phyloP scores from a whole-genome alignment of 2,888 invertebrate genomes.

The Lasioglossum vierecki region DNA sequence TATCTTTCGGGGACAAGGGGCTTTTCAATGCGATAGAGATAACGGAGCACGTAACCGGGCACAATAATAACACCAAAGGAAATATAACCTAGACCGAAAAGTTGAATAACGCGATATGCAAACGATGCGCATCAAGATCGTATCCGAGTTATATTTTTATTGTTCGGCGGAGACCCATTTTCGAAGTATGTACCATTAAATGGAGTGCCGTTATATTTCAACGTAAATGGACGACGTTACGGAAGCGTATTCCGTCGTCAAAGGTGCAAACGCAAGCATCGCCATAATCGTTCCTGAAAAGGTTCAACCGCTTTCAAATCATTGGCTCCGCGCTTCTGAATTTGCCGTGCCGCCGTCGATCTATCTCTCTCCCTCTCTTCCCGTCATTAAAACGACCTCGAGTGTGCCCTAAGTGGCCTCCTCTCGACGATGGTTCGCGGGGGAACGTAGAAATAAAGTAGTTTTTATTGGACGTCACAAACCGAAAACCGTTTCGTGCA shows the following conservation, averaged over 20 bases:
- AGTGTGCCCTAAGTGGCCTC: constrained; percentile 33
- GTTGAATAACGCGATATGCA: background rate
- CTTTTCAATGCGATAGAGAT: background rate
- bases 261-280: constrained; percentile 3
- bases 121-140: background rate
- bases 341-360: background rate
- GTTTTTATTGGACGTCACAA: constrained; percentile 54
- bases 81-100: background rate
- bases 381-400: constrained; percentile 22
- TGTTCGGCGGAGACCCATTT: background rate
- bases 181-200: background rate
- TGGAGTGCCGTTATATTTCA: background rate
- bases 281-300: constrained; percentile 8
- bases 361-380: background rate
- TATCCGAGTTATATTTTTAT: constrained; percentile 3
- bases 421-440: constrained; percentile 38
- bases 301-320: constrained; percentile 11
- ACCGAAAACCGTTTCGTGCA: constrained; percentile 3
- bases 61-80: background rate
- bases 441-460: constrained; percentile 53
- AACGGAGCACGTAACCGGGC: background rate
- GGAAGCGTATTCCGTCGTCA: background rate
- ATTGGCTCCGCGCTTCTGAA: background rate
- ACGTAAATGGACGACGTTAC: background rate
- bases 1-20: no score